phyloP scores from a whole-genome alignment of 2,113 vertebrate genomes.

The Heliornis fulica region DNA sequence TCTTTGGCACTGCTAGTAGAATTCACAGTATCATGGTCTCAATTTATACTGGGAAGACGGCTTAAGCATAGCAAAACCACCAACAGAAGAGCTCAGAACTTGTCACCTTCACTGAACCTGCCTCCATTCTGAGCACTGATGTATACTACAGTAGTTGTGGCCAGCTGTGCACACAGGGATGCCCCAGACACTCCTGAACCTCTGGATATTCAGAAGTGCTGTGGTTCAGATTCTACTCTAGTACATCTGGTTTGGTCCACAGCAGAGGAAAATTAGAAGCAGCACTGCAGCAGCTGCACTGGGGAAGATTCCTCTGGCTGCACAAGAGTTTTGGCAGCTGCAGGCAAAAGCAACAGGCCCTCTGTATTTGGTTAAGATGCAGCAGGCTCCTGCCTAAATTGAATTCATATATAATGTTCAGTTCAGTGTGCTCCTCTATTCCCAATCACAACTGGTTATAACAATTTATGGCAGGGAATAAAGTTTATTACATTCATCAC shows the following conservation, averaged over 20 bases:
- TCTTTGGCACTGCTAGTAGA: neutral
- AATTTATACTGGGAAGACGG: neutral
- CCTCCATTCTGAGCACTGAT: neutral
- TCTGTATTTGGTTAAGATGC: neutral
- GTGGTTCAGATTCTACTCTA: neutral
- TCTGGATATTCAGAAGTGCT: neutral
- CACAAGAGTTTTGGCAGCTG: neutral
- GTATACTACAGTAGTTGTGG: rapidly evolving
- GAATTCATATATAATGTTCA: neutral
- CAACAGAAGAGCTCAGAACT: neutral
- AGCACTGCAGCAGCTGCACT: neutral
- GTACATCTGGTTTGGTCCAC: neutral
- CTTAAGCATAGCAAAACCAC: neutral
- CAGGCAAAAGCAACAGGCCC: neutral
- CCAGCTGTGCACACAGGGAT: neutral
- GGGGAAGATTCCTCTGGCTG: neutral
- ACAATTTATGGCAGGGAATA: neutral
- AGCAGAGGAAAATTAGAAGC: too few species aligned
- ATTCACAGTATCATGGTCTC: neutral
- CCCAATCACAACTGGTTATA: neutral
- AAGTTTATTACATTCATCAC: neutral
- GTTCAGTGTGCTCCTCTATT: neutral
- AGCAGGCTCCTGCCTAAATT: neutral
- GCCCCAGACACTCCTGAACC: neutral
- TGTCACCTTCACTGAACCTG: neutral